A percentile compares a stretch with the other conserved stretches of the same genome.
These are phyloP conservation scores for Xestia ashworthii DNA, from an alignment of 2,888 invertebrate species.

Conservation along the genomic window DNA sequence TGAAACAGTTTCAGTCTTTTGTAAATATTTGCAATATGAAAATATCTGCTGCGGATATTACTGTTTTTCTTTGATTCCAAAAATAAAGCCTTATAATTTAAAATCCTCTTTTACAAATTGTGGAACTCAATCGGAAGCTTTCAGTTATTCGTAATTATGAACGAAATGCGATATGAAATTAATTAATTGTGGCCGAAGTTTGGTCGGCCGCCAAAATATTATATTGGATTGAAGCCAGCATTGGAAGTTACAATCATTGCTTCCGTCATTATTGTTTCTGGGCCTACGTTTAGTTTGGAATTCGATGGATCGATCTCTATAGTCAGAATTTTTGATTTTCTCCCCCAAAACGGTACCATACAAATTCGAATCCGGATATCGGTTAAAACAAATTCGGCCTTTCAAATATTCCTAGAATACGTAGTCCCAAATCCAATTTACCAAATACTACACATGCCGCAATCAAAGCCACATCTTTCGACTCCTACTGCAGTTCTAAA, in stretches of 20 bases:
- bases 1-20: constrained; percentile 4
- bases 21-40: constrained; percentile 9
- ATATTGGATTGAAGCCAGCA: constrained; percentile 64
- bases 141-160: constrained; percentile 56
- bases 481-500: constrained; percentile 23
- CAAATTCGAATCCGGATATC: neutral
- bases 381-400: neutral
- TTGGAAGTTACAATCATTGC: constrained; percentile 58
- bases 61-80: neutral
- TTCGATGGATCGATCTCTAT: neutral
- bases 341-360: neutral
- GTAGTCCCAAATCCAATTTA: constrained; percentile 19
- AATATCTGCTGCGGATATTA: neutral
- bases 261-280: constrained; percentile 50
- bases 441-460: constrained; percentile 12
- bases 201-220: constrained; percentile 64
- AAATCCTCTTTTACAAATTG: constrained; percentile 33
- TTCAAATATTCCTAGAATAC: constrained; percentile 7
- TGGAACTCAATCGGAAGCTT: constrained; percentile 44
- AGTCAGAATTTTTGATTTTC: constrained; percentile 11
- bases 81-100: constrained; percentile 24
- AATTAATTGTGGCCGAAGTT: constrained; percentile 62
- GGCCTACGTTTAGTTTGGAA: constrained; percentile 12
- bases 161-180: constrained; percentile 52
- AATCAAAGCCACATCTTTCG: constrained; percentile 14